Percentiles rank a stretch among this genome's conserved stretches.
Evolutionary conservation across 1,140 invertebrate genomes (phyloP).

Genomic region (Nebria ingens): DNA sequence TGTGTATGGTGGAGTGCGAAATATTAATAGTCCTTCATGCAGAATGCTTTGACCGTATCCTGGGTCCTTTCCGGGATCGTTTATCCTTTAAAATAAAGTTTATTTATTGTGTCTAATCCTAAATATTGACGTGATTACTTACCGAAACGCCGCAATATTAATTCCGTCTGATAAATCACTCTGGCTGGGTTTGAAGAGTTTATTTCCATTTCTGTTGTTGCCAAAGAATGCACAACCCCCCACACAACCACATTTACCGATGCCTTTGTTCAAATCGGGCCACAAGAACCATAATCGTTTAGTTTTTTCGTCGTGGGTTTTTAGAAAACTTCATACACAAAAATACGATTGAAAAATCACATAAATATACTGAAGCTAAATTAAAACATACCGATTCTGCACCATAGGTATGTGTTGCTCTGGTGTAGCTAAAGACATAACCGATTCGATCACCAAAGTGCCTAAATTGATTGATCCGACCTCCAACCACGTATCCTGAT

Average conservation of each 20-base stretch:
- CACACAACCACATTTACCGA: constrained; percentile 84
- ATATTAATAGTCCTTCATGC: constrained; percentile 77
- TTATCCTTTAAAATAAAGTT: constrained; percentile 39
- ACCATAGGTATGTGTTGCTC: constrained; percentile 64
- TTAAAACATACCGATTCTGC: too few relatives aligned
- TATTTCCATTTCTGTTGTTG: constrained; percentile 70
- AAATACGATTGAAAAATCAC: background rate
- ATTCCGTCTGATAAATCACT: constrained; percentile 70
- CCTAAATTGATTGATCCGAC: constrained; percentile 83
- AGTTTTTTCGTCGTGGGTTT: constrained; percentile 75
- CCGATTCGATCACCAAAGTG: constrained; percentile 86
- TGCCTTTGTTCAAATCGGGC: constrained; percentile 52
- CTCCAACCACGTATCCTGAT: constrained; percentile 79
- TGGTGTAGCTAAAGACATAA: constrained; percentile 63
- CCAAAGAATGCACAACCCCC: constrained; percentile 94
- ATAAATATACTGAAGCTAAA: constrained; percentile 27
- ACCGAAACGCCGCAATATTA: constrained; percentile 69
- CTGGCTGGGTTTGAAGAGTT: constrained; percentile 76
- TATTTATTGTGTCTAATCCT: too few relatives aligned
- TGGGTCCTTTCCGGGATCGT: constrained; percentile 52
- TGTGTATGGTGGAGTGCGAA: constrained; percentile 80
- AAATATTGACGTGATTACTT: too few relatives aligned
- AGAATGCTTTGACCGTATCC: constrained; percentile 92
- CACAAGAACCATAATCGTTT: constrained; percentile 93
- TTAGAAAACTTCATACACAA: constrained; percentile 60